A percentile compares a stretch with the other conserved stretches of the same genome.
Evolutionary conservation across 2,113 vertebrate species (phyloP).

Genomic region (Dinomys branickii): DNA sequence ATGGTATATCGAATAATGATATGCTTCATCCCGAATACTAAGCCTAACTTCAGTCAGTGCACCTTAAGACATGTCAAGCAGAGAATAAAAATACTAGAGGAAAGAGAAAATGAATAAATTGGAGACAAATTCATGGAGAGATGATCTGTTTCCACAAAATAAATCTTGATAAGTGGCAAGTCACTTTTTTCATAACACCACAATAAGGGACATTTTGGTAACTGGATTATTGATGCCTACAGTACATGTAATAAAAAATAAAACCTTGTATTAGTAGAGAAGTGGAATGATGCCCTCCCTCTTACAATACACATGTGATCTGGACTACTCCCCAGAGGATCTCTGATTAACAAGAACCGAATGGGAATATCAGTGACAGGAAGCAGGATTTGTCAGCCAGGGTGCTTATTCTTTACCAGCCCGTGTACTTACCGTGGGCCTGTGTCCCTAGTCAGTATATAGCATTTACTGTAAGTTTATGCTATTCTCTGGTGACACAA

Average conservation of each 20-base stretch:
- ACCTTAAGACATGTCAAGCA: constrained; percentile 52
- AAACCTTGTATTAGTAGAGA: not conserved
- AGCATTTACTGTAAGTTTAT: not conserved
- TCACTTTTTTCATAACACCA: not conserved
- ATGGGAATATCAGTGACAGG: not conserved
- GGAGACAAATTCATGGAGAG: constrained; percentile 6
- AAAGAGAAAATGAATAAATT: constrained; percentile 32
- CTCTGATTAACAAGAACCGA: not conserved
- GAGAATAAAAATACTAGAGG: constrained; percentile 44
- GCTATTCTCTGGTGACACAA: not conserved
- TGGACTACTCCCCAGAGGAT: not conserved
- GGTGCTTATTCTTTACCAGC: not conserved
- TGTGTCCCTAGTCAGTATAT: not conserved
- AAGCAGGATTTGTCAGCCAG: not conserved
- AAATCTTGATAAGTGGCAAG: constrained; percentile 38
- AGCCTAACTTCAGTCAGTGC: constrained; percentile 61
- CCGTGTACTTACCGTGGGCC: not conserved
- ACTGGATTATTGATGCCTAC: not conserved
- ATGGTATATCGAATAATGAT: constrained; percentile 70
- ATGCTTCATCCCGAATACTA: constrained; percentile 42
- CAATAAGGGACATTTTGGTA: constrained; percentile 45
- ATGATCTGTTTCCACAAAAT: constrained; percentile 52
- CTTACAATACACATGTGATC: not conserved
- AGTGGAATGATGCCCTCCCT: not conserved
- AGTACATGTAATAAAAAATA: constrained; percentile 5